A percentile compares a stretch with the other conserved stretches of the same genome.
Conservation (phyloP, 1,140 invertebrate species). For the Cherax destructor region DNA sequence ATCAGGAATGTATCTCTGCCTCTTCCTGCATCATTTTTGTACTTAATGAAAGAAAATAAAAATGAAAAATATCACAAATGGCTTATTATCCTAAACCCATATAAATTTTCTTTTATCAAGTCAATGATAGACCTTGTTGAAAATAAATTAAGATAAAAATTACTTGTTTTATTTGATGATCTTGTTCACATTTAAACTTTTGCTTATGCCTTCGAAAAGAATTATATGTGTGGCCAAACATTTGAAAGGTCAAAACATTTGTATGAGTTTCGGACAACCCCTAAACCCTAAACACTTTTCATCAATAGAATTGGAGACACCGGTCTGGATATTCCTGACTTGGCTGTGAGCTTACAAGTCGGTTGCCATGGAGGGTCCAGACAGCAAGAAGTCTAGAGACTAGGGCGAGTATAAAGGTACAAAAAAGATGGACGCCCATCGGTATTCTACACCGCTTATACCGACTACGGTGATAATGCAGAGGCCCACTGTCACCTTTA, state of each 20-base stretch:
- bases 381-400: constrained; percentile 14
- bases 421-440: no score
- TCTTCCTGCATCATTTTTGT: no score
- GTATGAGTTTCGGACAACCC: neutral
- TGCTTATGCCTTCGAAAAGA: neutral
- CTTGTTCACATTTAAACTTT: neutral
- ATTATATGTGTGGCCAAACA: neutral
- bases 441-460: no score
- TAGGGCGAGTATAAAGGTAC: no score
- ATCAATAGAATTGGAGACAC: constrained; percentile 31
- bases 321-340: constrained; percentile 31
- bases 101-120: constrained; percentile 25
- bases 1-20: no score
- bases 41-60: no score
- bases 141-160: neutral
- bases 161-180: constrained; percentile 20
- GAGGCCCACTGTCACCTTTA: no score
- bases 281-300: neutral
- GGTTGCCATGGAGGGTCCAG: constrained; percentile 18
- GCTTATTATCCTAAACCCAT: neutral
- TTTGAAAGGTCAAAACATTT: neutral
- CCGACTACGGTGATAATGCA: no score
- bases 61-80: neutral
- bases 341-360: constrained; percentile 17
- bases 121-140: constrained; percentile 4